A percentile compares a stretch with the other conserved stretches of the same genome.
Conservation (phyloP, 2,797 vertebrate species). For the Lateolabrax maculatus region DNA sequence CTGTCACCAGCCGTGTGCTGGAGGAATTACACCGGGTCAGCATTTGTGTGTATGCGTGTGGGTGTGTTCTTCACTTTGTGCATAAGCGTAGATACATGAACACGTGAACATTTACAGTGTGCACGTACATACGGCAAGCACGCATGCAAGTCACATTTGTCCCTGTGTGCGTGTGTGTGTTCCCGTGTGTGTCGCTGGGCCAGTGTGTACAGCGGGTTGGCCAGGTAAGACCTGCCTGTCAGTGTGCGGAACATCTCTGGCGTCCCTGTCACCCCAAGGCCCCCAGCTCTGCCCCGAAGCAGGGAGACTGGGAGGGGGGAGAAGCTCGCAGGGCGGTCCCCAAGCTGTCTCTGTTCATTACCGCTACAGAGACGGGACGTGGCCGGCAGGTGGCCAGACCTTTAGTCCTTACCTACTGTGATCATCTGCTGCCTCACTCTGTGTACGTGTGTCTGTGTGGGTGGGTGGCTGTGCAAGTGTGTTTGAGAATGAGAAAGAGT, state of each 20-base stretch:
- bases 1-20: conserved; percentile 92
- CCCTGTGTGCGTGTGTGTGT: conserved; percentile 17
- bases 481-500: conserved; percentile 53
- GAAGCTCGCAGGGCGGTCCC: conserved; percentile 89
- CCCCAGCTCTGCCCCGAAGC: conserved; percentile 84
- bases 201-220: conserved; percentile 81
- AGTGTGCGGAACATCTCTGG: conserved; percentile 90
- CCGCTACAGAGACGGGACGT: conserved; percentile 90
- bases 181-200: conserved; percentile 45
- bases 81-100: conserved; percentile 43
- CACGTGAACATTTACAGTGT: conserved; percentile 50
- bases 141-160: conserved; percentile 34
- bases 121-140: conserved; percentile 29
- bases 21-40: conserved; percentile 93
- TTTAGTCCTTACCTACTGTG: conserved; percentile 90
- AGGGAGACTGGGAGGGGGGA: conserved; percentile 83
- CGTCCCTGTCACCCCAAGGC: conserved; percentile 90
- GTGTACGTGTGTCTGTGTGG: conserved; percentile 45
- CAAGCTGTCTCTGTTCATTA: conserved; percentile 99
- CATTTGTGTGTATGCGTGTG: conserved; percentile 46
- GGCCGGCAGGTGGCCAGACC: conserved; percentile 94
- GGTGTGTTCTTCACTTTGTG: conserved; percentile 42
- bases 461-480: conserved; percentile 50
- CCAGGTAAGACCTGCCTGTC: conserved; percentile 91
- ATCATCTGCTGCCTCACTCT: conserved; percentile 87